Conservation (phyloP, 2,113 vertebrate genomes). For the Protomyctophum bolini region DNA sequence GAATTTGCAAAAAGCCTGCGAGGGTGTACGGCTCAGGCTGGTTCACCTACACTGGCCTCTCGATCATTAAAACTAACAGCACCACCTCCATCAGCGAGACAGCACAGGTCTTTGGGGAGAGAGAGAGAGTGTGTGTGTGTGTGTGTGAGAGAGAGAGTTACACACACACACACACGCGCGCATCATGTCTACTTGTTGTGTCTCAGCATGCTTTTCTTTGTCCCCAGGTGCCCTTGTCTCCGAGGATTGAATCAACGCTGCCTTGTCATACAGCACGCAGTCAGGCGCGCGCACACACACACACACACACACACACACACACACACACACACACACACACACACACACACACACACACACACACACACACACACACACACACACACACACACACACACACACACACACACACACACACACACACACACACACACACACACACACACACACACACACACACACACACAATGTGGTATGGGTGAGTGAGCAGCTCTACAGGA, state of each 20-base stretch:
- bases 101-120: slow-evolving; percentile 36
- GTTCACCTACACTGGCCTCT: slow-evolving; percentile 63
- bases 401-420: no score
- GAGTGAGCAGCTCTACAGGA: background rate
- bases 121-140: slow-evolving; percentile 4
- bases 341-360: background rate
- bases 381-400: background rate
- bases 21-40: slow-evolving; percentile 45
- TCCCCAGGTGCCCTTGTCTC: slow-evolving; percentile 2
- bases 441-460: background rate
- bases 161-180: slow-evolving; percentile 16
- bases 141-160: no score
- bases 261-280: slow-evolving; percentile 20
- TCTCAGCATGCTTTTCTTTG: background rate
- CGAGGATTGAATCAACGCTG: slow-evolving; percentile 19
- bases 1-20: slow-evolving; percentile 58
- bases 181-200: background rate
- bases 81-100: slow-evolving; percentile 50
- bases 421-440: no score
- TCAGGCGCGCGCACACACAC: no score
- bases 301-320: background rate
- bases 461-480: slow-evolving; percentile 19
- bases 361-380: background rate
- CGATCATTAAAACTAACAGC: slow-evolving; percentile 72
- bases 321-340: no score